Evolutionary conservation across 30 jellyfish, hydroid and myxozoan species (phyloP).

Genomic region (Hydra vulgaris): DNA sequence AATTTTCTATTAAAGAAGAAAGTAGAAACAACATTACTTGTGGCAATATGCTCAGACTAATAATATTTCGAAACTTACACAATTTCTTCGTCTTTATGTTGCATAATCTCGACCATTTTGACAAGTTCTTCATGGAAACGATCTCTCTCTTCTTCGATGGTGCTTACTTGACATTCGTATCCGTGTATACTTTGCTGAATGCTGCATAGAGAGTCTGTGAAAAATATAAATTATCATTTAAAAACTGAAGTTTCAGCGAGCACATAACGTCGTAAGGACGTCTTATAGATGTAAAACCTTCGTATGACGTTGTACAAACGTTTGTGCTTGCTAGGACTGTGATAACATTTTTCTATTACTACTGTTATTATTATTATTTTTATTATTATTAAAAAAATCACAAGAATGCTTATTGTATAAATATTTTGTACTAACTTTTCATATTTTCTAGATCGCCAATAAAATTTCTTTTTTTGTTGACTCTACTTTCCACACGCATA

Average conservation of each 20-base stretch:
- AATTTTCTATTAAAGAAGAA: not conserved
- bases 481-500: not conserved
- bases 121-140: constrained; percentile 58
- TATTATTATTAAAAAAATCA: no score
- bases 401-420: no score
- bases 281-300: no score
- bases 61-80: constrained; percentile 13
- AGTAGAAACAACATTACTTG: no score
- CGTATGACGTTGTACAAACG: no score
- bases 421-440: constrained; percentile 11
- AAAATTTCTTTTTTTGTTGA: constrained; percentile 1
- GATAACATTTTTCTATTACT: no score
- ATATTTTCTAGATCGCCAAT: constrained; percentile 46
- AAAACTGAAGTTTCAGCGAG: no score
- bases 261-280: no score
- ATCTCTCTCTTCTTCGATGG: constrained; percentile 50
- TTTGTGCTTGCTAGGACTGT: no score
- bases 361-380: no score
- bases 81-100: constrained; percentile 51
- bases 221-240: no score
- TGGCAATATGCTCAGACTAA: no score
- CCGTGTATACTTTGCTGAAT: constrained; percentile 50
- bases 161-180: constrained; percentile 24
- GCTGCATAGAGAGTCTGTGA: not conserved
- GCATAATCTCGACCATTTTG: constrained; percentile 37